Percentiles rank a stretch among this genome's conserved stretches.
Evolutionary conservation across 2,797 vertebrate species (phyloP).

Genomic region (Gallinago nigripennis): DNA sequence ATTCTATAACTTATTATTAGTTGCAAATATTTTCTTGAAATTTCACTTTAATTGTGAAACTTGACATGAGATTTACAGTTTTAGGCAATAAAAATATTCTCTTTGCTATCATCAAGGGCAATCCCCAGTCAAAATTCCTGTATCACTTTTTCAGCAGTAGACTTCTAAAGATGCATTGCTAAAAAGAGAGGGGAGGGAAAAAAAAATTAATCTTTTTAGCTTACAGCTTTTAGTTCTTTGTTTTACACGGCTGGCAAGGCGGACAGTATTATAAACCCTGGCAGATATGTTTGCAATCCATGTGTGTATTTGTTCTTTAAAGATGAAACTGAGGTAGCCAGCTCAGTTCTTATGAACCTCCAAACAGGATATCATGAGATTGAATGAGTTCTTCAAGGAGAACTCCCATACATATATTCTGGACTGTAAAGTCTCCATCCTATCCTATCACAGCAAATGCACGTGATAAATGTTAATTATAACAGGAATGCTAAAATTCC

Average conservation of each 20-base stretch:
- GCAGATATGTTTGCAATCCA: neutral
- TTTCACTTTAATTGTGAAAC: neutral
- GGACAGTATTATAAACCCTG: neutral
- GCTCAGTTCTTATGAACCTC: neutral
- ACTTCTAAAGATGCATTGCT: neutral
- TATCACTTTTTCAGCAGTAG: neutral
- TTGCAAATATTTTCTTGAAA: neutral
- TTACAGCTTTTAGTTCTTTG: neutral
- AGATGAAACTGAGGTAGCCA: neutral
- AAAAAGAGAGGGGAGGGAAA: neutral
- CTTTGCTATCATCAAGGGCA: neutral
- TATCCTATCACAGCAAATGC: neutral
- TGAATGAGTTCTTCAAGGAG: neutral
- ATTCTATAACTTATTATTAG: neutral
- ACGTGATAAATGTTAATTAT: neutral
- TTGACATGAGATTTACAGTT: neutral
- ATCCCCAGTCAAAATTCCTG: neutral
- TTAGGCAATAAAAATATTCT: neutral
- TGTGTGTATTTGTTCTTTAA: neutral
- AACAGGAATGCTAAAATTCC: neutral
- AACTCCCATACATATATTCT: neutral
- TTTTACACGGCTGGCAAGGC: neutral
- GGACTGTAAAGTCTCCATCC: neutral
- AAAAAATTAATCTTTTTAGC: neutral
- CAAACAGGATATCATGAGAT: neutral